Evolutionary conservation across 2,888 invertebrate species (phyloP), one percentile per base, ranked within the genome.

Genomic region (Glaucopsyche alexis): DNA sequence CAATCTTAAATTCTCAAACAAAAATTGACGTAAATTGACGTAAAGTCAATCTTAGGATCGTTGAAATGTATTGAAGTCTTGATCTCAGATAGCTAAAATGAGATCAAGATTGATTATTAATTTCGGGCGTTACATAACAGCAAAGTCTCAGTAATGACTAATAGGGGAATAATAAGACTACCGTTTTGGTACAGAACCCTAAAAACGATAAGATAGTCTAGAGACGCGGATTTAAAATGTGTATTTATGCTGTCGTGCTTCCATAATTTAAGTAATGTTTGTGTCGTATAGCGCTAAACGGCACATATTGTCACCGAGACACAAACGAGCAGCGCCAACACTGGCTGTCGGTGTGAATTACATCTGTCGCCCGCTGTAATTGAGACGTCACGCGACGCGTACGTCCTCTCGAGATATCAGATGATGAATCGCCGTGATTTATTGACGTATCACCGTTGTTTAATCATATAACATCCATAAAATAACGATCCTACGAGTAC

Each of bases 261-360:
- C 69, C n/a, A 14, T 42, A 72, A 72, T 74, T 69, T 16, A 67
- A 52, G 83, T 83, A 85, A 76, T 87, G 81, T 87, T 86, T 88
- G 85, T 87, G 89, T 90, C 88, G 74, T 81, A 72, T 64, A 47
- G 78, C 80, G 83, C 83, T 86, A 87, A 87, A 77, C 79, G 76
- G 74, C 74, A 75, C 78, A 79, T 76, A 73, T 76, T 66, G 55
- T 66, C 72, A 55, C 85, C 78, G 75, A 81, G 79, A 81, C 81
- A 80, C 79, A 79, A 86, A 87, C 80, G 78, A 80, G 78, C 77
- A 79, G 78, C 74, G 77, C 81, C 80, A 81, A 85, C 82, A 84
- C 78, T 79, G 84, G 83, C 85, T 83, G 79, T 75, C 76, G 78
- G 86, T 89, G 89, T 85, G 80, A 90, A 89, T 88, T 87, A 85